A percentile compares a stretch with the other conserved stretches of the same genome.
Evolutionary conservation across 1,140 invertebrate species (phyloP).

Genomic region (Plodia interpunctella): DNA sequence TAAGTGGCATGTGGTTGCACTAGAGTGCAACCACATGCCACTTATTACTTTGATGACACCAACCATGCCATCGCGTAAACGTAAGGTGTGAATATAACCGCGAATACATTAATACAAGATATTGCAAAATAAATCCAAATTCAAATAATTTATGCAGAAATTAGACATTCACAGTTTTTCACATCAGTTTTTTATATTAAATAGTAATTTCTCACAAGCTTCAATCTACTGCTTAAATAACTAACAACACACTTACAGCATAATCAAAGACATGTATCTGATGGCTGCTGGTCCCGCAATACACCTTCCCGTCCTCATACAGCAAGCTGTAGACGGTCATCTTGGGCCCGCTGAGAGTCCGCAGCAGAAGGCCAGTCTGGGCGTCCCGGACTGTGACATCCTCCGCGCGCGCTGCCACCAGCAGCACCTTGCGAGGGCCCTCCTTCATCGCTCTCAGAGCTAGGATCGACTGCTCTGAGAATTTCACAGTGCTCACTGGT

Average conservation of each 20-base stretch:
- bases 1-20: too few relatives aligned
- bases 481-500: constrained; percentile 76
- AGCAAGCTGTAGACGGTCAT: constrained; percentile 83
- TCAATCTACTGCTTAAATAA: neutral
- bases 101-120: too few relatives aligned
- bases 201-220: too few relatives aligned
- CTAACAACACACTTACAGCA: constrained; percentile 68
- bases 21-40: too few relatives aligned
- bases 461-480: constrained; percentile 80
- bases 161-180: too few relatives aligned
- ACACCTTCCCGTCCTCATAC: constrained; percentile 79
- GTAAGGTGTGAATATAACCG: too few relatives aligned
- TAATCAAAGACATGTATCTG: constrained; percentile 83
- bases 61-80: too few relatives aligned
- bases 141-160: too few relatives aligned
- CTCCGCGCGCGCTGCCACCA: constrained; percentile 81
- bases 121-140: too few relatives aligned
- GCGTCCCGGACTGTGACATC: constrained; percentile 82
- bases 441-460: constrained; percentile 82
- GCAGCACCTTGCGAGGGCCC: constrained; percentile 80
- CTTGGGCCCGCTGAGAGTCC: constrained; percentile 79
- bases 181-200: too few relatives aligned
- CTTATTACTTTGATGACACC: too few relatives aligned
- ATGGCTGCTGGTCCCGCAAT: constrained; percentile 82
- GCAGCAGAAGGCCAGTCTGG: constrained; percentile 78